phyloP scores from a whole-genome alignment of 2,113 vertebrate genomes.

The Catharus minimus region DNA sequence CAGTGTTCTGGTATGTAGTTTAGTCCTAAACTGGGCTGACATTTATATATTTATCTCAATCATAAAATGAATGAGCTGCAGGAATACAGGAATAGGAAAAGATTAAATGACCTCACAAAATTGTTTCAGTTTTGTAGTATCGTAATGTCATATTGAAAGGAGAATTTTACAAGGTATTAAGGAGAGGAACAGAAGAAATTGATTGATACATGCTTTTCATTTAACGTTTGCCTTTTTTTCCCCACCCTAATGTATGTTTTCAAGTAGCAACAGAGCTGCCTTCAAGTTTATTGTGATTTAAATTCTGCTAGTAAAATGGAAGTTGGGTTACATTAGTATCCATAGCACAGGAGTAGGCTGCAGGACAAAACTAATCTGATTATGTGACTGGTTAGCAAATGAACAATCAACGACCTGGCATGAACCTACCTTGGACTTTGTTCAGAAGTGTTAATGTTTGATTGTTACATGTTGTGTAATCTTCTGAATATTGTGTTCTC shows the following conservation, averaged over 20 bases:
- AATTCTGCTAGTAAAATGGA: neutral
- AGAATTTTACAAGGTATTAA: neutral
- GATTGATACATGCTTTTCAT: neutral
- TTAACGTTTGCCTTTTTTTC: accelerated
- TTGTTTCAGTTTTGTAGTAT: neutral
- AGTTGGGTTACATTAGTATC: neutral
- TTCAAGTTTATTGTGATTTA: neutral
- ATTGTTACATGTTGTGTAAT: neutral
- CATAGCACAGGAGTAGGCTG: neutral
- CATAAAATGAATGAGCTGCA: neutral
- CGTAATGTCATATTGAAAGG: neutral
- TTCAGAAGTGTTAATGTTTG: conserved; percentile 26
- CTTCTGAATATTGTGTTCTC: neutral
- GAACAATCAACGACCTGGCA: neutral
- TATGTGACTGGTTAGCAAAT: neutral
- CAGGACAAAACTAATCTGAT: neutral
- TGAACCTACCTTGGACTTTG: neutral
- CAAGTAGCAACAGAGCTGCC: neutral
- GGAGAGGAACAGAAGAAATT: neutral
- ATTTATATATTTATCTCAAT: neutral
- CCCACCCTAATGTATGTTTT: neutral
- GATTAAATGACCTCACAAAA: neutral
- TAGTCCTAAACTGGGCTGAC: neutral
- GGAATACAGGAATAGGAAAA: neutral
- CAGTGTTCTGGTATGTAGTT: neutral